Conservation (phyloP, 2,797 vertebrate species). For the Poecile montanus region DNA sequence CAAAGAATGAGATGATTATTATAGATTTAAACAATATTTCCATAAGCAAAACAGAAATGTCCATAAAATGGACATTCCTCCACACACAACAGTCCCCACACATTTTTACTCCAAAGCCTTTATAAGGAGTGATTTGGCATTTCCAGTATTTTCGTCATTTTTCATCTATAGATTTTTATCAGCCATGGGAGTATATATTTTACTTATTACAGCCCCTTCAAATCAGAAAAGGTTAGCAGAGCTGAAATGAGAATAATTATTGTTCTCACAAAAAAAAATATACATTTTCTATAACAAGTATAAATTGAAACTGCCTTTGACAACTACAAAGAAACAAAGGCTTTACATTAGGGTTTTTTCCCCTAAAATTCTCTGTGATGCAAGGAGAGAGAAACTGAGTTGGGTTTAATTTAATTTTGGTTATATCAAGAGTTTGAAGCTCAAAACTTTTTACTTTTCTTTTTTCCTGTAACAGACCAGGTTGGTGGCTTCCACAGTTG, state of each 20-base stretch:
- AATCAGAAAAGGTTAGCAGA: background rate
- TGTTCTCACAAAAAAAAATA: background rate
- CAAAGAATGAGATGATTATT: background rate
- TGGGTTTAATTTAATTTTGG: background rate
- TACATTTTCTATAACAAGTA: background rate
- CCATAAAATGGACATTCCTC: background rate
- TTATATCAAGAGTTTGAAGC: background rate
- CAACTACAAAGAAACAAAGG: background rate
- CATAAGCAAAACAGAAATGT: background rate
- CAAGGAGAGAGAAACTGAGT: background rate
- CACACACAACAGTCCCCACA: background rate
- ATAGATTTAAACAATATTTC: background rate
- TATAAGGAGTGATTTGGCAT: background rate
- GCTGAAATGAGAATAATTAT: background rate
- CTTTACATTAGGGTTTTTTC: background rate
- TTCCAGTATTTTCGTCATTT: background rate
- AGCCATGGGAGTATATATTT: background rate
- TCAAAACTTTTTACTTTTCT: background rate
- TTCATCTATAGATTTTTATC: background rate
- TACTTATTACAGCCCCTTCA: background rate
- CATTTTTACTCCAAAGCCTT: background rate
- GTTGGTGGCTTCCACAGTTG: background rate
- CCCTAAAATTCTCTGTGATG: background rate
- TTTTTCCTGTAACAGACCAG: background rate
- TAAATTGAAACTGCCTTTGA: background rate